A percentile compares a stretch with the other conserved stretches of the same genome.
Evolutionary conservation across 2,888 invertebrate species (phyloP).

Genomic region (Xanthorhoe spadicearia): DNA sequence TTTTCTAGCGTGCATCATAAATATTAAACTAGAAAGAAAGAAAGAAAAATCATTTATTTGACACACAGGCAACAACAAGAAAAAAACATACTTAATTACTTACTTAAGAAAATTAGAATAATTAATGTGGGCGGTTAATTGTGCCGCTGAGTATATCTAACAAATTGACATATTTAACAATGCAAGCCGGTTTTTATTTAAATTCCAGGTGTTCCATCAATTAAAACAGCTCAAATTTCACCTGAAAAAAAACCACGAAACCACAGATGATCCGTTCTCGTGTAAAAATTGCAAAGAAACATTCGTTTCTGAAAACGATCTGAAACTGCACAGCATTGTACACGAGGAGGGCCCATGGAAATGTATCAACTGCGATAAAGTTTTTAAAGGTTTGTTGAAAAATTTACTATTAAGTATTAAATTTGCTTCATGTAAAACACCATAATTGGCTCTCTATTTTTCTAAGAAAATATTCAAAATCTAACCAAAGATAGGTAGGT

Average conservation of each 20-base stretch:
- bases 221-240: conserved; percentile 55
- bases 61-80: too few relatives aligned
- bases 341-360: conserved; percentile 69
- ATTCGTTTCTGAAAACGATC: conserved; percentile 77
- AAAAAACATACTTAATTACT: too few relatives aligned
- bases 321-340: conserved; percentile 75
- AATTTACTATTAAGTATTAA: conserved; percentile 1
- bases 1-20: too few relatives aligned
- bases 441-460: too few relatives aligned
- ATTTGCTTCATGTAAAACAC: neutral
- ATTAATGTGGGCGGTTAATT: too few relatives aligned
- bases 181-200: neutral
- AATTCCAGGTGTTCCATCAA: conserved; percentile 64
- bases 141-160: too few relatives aligned
- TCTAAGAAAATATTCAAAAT: too few relatives aligned
- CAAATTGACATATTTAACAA: too few relatives aligned
- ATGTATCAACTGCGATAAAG: conserved; percentile 80
- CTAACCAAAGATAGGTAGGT: too few relatives aligned
- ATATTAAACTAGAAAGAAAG: too few relatives aligned
- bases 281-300: conserved; percentile 76
- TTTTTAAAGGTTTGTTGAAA: conserved; percentile 70
- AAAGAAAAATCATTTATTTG: too few relatives aligned
- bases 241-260: conserved; percentile 50
- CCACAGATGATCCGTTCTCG: conserved; percentile 43
- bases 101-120: too few relatives aligned